These are phyloP conservation scores for Saxidomus purpurata DNA, from an alignment of 1,140 invertebrate species.

Conservation along the genomic window DNA sequence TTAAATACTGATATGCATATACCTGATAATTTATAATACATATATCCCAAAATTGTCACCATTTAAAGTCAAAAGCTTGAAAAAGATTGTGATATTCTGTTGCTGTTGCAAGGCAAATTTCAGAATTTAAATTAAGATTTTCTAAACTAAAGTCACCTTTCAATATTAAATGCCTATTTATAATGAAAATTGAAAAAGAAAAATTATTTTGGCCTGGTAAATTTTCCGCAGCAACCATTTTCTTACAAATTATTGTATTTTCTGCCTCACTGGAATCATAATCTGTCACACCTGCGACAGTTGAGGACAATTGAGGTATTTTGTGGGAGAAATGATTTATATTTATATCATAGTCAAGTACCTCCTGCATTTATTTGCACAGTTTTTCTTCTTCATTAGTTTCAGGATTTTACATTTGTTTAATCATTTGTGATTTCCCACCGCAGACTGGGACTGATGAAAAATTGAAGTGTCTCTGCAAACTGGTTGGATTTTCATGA, in stretches of 20 bases:
- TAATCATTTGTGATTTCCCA: conserved; percentile 31
- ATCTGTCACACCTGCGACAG: conserved; percentile 56
- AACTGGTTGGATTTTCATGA: neutral
- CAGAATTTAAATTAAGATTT: too few relatives aligned
- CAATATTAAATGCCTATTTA: neutral
- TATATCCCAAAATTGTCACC: too few relatives aligned
- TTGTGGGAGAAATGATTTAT: conserved; percentile 28
- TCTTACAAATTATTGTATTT: conserved; percentile 46
- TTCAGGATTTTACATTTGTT: conserved; percentile 20
- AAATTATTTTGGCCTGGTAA: conserved; percentile 15
- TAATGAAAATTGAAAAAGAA: conserved; percentile 21
- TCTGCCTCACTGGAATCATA: conserved; percentile 23
- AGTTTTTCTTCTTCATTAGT: conserved; percentile 6
- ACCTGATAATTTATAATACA: too few relatives aligned
- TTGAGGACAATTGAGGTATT: conserved; percentile 43
- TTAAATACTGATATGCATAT: too few relatives aligned
- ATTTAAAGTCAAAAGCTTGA: too few relatives aligned
- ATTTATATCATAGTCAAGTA: conserved; percentile 11
- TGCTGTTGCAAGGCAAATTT: too few relatives aligned
- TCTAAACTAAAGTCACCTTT: too few relatives aligned
- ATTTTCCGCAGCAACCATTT: conserved; percentile 32
- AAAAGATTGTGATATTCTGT: too few relatives aligned
- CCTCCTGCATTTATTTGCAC: conserved; percentile 31
- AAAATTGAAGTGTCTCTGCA: neutral
- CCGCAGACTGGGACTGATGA: neutral